These are phyloP conservation scores for Tarsius wallacei DNA, from an alignment of 2,797 vertebrate species.

Conservation along the genomic window DNA sequence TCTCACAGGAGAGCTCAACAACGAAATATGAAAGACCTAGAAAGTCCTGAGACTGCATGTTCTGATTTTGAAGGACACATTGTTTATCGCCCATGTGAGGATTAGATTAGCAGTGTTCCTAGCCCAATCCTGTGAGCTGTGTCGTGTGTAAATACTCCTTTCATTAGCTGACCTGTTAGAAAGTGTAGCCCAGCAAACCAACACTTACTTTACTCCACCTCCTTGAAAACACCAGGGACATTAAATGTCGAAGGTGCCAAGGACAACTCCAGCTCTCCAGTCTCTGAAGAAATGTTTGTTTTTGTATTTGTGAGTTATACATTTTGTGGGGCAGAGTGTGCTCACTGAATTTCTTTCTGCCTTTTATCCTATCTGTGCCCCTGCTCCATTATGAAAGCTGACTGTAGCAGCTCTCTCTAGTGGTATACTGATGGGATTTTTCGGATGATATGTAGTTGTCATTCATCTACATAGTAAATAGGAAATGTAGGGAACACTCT, in stretches of 20 bases:
- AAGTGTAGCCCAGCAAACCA: neutral
- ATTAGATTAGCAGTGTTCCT: slow-evolving; percentile 61
- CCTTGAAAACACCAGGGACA: slow-evolving; percentile 44
- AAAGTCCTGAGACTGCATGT: slow-evolving; percentile 38
- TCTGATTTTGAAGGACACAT: slow-evolving; percentile 74
- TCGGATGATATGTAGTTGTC: neutral
- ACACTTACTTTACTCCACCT: neutral
- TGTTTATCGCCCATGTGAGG: slow-evolving; percentile 64
- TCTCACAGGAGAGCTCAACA: neutral
- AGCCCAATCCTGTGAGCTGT: neutral
- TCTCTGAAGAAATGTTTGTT: slow-evolving; percentile 80
- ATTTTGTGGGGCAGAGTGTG: slow-evolving; percentile 55
- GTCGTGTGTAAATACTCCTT: slow-evolving; percentile 67
- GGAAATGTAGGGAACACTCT: neutral
- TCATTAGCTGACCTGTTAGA: neutral
- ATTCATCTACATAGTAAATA: neutral
- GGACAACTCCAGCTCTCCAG: slow-evolving; percentile 30
- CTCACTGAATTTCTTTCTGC: slow-evolving; percentile 41
- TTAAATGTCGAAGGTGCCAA: slow-evolving; percentile 34
- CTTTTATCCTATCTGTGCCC: neutral
- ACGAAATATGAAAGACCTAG: neutral
- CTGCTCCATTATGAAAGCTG: neutral
- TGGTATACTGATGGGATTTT: neutral
- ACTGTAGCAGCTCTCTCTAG: neutral
- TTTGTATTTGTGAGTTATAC: slow-evolving; percentile 78